Percentiles rank a stretch among this genome's conserved stretches.
Conservation (phyloP, 2,797 vertebrate species). For the Diplodus puntazzo region DNA sequence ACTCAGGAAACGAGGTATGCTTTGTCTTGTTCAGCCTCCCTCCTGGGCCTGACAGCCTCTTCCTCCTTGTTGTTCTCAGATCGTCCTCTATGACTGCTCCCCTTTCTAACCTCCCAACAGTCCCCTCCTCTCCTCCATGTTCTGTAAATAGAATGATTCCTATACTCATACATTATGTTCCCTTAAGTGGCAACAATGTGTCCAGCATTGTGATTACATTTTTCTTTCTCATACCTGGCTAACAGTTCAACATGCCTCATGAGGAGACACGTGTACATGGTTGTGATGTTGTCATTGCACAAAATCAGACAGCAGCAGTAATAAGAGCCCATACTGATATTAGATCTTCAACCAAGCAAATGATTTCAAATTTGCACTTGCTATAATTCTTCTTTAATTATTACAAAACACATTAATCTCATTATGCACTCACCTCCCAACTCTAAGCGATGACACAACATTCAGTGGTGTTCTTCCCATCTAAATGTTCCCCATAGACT, state of each 20-base stretch:
- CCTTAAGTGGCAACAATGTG: background rate
- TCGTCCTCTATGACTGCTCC: constrained; percentile 15
- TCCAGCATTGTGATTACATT: background rate
- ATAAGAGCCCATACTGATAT: background rate
- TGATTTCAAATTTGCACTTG: background rate
- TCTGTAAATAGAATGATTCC: constrained; percentile 46
- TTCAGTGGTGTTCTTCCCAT: background rate
- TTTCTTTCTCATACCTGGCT: background rate
- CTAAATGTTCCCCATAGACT: constrained; percentile 4
- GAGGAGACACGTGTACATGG: background rate
- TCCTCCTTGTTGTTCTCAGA: constrained; percentile 34
- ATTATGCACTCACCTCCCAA: background rate
- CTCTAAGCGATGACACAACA: constrained; percentile 1
- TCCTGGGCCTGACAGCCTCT: constrained; percentile 57
- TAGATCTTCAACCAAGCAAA: background rate
- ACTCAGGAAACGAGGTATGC: constrained; percentile 56
- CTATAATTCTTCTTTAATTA: background rate
- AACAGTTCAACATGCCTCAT: background rate
- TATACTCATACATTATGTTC: constrained; percentile 38
- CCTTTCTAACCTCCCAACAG: constrained; percentile 15
- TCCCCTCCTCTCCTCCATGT: background rate
- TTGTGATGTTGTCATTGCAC: background rate
- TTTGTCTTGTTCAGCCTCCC: constrained; percentile 41
- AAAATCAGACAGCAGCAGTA: background rate
- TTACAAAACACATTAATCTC: background rate